phyloP scores from a whole-genome alignment of 2,113 vertebrate species.

The Mustelus asterias region DNA sequence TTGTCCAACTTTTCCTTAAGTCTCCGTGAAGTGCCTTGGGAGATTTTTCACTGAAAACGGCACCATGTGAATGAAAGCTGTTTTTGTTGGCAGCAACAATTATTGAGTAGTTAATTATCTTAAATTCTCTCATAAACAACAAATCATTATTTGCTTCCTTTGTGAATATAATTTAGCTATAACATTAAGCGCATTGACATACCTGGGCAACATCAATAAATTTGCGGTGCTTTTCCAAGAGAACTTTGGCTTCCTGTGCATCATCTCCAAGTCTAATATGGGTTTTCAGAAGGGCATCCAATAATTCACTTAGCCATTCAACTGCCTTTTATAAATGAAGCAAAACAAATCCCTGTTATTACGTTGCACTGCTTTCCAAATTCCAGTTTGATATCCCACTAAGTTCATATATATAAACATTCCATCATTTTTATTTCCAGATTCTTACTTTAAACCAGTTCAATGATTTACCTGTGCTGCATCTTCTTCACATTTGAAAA shows the following conservation, averaged over 20 bases:
- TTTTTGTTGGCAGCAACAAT: background rate
- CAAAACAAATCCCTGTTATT: background rate
- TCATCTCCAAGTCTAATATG: constrained; percentile 87
- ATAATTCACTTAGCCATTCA: constrained; percentile 88
- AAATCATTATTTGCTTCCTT: background rate
- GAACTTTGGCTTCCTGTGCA: constrained; percentile 82
- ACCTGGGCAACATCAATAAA: constrained; percentile 99
- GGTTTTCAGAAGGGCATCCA: constrained; percentile 92
- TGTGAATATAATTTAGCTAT: background rate
- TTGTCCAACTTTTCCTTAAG: background rate
- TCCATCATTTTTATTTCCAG: background rate
- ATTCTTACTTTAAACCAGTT: background rate
- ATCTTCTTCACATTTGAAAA: constrained; percentile 98
- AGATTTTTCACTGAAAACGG: background rate
- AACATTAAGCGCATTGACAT: constrained; percentile 34
- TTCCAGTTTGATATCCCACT: background rate
- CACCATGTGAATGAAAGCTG: background rate
- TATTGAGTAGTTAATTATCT: background rate
- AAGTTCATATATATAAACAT: background rate
- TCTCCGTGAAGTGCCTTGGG: background rate
- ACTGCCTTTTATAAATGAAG: constrained; percentile 66
- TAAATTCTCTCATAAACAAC: background rate
- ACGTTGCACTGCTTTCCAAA: background rate
- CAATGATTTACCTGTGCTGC: constrained; percentile 69
- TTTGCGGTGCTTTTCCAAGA: constrained; percentile 95